Evolutionary conservation across 1,140 invertebrate species (phyloP).

Genomic region (Neodiprion virginianus): DNA sequence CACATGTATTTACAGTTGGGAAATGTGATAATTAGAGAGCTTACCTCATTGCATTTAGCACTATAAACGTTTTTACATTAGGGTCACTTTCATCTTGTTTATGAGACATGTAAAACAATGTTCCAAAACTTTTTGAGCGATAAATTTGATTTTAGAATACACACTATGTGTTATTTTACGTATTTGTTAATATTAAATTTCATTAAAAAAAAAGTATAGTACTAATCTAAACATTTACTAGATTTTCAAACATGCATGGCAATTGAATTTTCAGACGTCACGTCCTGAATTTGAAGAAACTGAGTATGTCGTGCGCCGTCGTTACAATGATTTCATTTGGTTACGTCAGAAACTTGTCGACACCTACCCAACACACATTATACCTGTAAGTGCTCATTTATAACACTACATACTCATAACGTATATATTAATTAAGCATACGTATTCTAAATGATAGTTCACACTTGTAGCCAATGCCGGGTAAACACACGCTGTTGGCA

Average conservation of each 20-base stretch:
- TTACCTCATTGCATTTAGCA: too few relatives aligned
- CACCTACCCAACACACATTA: conserved; percentile 71
- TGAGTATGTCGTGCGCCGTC: conserved; percentile 73
- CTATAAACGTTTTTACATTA: too few relatives aligned
- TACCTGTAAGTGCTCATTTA: conserved; percentile 65
- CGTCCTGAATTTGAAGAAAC: conserved; percentile 71
- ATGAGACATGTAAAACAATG: too few relatives aligned
- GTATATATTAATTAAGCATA: background rate
- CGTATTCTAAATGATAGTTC: conserved; percentile 14
- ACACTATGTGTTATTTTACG: too few relatives aligned
- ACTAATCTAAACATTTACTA: background rate
- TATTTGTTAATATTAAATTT: too few relatives aligned
- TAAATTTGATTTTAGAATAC: too few relatives aligned
- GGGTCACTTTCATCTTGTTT: too few relatives aligned
- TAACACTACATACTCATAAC: background rate
- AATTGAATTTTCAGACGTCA: conserved; percentile 61
- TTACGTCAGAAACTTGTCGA: conserved; percentile 72
- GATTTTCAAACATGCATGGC: background rate
- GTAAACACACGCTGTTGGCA: conserved; percentile 74
- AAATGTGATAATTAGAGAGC: too few relatives aligned
- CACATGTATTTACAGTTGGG: too few relatives aligned
- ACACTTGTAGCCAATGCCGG: conserved; percentile 71
- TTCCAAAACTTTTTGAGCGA: too few relatives aligned
- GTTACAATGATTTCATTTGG: conserved; percentile 83
- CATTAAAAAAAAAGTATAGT: too few relatives aligned